phyloP scores from a whole-genome alignment of 2,113 vertebrate genomes.

The Cavia aperea region DNA sequence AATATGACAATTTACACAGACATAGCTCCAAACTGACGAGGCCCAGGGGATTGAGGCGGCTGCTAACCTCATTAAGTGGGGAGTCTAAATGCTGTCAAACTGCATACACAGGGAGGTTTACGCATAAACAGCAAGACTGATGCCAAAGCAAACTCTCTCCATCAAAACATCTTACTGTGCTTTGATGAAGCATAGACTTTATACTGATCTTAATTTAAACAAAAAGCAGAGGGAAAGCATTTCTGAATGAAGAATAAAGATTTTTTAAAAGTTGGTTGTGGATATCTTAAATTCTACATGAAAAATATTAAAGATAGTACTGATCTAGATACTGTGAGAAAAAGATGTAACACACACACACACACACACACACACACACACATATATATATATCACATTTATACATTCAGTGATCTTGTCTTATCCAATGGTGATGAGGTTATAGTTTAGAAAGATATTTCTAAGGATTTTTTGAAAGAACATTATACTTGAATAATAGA shows the following conservation, averaged over 20 bases:
- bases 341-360: not conserved
- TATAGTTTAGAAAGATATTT: not conserved
- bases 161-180: constrained; percentile 37
- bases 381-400: not conserved
- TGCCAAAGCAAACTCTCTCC: constrained; percentile 16
- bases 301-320: constrained; percentile 1
- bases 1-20: not conserved
- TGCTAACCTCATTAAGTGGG: constrained; percentile 59
- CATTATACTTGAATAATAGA: not conserved
- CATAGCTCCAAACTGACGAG: not conserved
- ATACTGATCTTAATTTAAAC: constrained; percentile 8
- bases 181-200: constrained; percentile 7
- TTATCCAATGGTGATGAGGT: not conserved
- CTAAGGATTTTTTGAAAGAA: not conserved
- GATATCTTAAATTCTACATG: not conserved
- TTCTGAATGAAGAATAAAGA: not conserved
- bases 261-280: not conserved
- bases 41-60: not conserved
- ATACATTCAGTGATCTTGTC: not conserved
- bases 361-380: too few species aligned
- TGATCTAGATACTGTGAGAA: not conserved
- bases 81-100: constrained; percentile 64
- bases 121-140: constrained; percentile 29
- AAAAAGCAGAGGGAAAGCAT: constrained; percentile 34
- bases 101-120: not conserved